phyloP scores from a whole-genome alignment of 2,888 invertebrate genomes.

The Hanleya hanleyi region DNA sequence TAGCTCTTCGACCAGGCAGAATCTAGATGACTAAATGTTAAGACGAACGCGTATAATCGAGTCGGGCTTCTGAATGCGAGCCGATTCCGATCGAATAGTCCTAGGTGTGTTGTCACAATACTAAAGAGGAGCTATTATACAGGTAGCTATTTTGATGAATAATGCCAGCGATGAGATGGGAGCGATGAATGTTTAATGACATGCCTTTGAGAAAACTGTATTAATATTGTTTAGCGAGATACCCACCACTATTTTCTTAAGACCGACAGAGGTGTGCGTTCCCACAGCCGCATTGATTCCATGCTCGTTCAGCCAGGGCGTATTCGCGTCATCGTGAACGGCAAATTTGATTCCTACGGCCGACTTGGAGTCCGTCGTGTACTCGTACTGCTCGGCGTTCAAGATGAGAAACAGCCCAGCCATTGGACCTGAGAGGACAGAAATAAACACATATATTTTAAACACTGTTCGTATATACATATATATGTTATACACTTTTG shows the following conservation, averaged over 20 bases:
- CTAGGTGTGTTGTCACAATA: too few relatives aligned
- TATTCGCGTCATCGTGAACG: neutral
- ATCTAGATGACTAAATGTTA: too few relatives aligned
- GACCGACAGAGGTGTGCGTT: conserved; percentile 9
- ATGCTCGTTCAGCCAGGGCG: conserved; percentile 2
- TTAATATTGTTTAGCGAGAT: neutral
- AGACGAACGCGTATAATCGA: too few relatives aligned
- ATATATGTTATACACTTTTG: too few relatives aligned
- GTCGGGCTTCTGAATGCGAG: too few relatives aligned
- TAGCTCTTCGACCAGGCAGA: too few relatives aligned
- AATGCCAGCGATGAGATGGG: neutral
- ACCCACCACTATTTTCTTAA: conserved; percentile 10
- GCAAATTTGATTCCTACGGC: conserved; percentile 1
- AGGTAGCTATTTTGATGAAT: neutral
- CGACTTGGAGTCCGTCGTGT: conserved; percentile 4
- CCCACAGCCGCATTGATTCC: conserved; percentile 9
- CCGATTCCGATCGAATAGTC: too few relatives aligned
- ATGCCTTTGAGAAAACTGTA: neutral
- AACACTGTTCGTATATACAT: too few relatives aligned
- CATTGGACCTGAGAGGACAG: neutral
- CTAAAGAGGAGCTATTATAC: neutral
- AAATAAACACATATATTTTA: neutral
- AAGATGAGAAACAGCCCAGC: conserved; percentile 5
- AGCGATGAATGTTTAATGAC: neutral
- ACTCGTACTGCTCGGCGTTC: conserved; percentile 12